These are phyloP conservation scores for Trichopria drosophilae DNA, from an alignment of 2,888 invertebrate species.

Conservation along the genomic window DNA sequence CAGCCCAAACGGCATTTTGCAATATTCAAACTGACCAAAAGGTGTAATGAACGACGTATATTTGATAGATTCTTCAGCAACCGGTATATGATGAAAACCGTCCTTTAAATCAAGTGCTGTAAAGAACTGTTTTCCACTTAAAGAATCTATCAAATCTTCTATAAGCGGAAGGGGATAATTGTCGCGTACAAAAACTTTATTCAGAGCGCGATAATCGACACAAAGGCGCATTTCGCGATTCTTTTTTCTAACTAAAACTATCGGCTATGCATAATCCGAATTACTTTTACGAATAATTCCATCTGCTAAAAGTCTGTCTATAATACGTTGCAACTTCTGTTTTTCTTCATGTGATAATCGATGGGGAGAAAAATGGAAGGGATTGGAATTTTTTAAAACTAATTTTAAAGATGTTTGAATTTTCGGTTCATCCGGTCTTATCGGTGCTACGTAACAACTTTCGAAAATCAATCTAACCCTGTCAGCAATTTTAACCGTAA, in stretches of 20 bases:
- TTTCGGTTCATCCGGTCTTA: slow-evolving; percentile 1
- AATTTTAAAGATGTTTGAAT: not conserved
- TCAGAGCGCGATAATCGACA: slow-evolving; percentile 20
- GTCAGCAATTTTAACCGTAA: too few relatives aligned
- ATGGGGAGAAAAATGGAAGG: slow-evolving; percentile 25
- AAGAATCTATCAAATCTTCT: slow-evolving; percentile 20
- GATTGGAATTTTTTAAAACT: not conserved
- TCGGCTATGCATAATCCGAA: slow-evolving; percentile 26
- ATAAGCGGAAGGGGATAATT: slow-evolving; percentile 23
- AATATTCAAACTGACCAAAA: slow-evolving; percentile 15
- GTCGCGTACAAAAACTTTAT: slow-evolving; percentile 9
- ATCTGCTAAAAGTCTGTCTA: slow-evolving; percentile 18
- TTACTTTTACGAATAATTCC: slow-evolving; percentile 27
- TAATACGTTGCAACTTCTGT: slow-evolving; percentile 19
- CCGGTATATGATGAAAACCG: not conserved
- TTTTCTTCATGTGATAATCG: slow-evolving; percentile 24
- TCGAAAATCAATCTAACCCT: slow-evolving; percentile 1
- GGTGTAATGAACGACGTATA: not conserved
- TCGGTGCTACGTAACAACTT: slow-evolving; percentile 6
- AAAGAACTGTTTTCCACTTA: slow-evolving; percentile 8
- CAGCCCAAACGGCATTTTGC: slow-evolving; percentile 22
- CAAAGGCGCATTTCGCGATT: slow-evolving; percentile 20
- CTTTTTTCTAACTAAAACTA: slow-evolving; percentile 22
- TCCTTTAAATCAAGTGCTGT: slow-evolving; percentile 9
- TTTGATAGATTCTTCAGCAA: not conserved